Base-by-base conservation (phyloP, 2,888 invertebrate genomes). In the Orchesella flavescens region DNA sequence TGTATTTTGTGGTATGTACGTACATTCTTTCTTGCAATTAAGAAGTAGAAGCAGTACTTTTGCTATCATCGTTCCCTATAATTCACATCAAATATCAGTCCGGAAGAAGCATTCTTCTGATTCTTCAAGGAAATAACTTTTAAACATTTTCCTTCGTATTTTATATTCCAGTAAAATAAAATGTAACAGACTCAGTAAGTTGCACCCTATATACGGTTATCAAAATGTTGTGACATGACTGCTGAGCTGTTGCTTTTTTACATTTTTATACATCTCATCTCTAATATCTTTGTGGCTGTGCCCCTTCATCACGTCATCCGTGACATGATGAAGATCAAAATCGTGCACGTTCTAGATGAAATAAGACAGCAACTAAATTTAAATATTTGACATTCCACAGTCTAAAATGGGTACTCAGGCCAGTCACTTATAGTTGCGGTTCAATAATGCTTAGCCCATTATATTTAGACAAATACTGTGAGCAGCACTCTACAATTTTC, bases 301-400 rank as follows among this genome's bases (percentile, higher is more conserved):
- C 68, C 61, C 68, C 78, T 73, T 73, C 80, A 73, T 80, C 80
- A 80, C 80, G 72, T 80, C 72, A 80, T 46, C 66, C 80, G 66
- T 80, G 80, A 80, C 80, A 80, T 73, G 80, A 80, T 80, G 80
- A 66, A 72, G 73, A 80, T 73, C 73, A 59, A 24, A 79, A 59
- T 80, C 73, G 73, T 73, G 80, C 63, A 55, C 46, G 57, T 57
- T 53, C 21, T 46, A 68, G 78, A 79, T 77, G 77, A 57, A 77
- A 69, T 77, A 68, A 77, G 68, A 21, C 63, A 72, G 53, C 69
- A n/a, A 68, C 65, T 79, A 66, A 72, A 80, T 80, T 80, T 80
- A 73, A 80, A 80, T 73, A 80, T 80, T 80, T 80, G 63, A 65
- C 78, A 79, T 79, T 79, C 78, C 78, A 57, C 46, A 61, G 19